Percentiles rank a stretch among this genome's conserved stretches.
Conservation (phyloP, 2,888 invertebrate genomes). For the Danaus chrysippus region DNA sequence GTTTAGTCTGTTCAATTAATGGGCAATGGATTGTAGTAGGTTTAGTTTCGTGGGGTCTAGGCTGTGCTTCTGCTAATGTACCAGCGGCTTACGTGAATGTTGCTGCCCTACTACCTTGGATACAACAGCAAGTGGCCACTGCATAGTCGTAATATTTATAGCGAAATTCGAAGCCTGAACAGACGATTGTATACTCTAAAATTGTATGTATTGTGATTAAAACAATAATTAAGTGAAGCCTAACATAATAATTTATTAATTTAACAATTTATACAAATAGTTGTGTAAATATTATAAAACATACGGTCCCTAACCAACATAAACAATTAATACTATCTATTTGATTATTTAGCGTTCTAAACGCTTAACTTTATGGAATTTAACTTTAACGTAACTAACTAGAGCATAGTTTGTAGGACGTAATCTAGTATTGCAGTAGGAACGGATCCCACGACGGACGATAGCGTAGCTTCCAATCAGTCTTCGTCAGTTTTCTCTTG, state of each 20-base stretch:
- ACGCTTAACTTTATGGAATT: constrained; percentile 67
- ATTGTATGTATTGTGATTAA: not conserved
- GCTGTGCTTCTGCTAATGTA: constrained; percentile 83
- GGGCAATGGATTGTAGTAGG: constrained; percentile 82
- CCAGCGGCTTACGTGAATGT: constrained; percentile 90
- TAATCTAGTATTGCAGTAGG: constrained; percentile 77
- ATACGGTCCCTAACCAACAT: constrained; percentile 63
- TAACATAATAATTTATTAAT: constrained; percentile 73
- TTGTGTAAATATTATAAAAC: constrained; percentile 75
- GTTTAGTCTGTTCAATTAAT: constrained; percentile 81
- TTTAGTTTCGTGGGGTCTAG: constrained; percentile 86
- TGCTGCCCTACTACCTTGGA: constrained; percentile 83
- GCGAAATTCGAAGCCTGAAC: not conserved
- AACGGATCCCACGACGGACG: constrained; percentile 63
- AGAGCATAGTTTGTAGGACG: constrained; percentile 65
- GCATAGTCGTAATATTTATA: constrained; percentile 31
- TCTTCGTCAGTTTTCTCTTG: constrained; percentile 69
- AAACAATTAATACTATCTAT: constrained; percentile 51
- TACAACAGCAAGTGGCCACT: constrained; percentile 73
- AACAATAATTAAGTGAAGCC: constrained; percentile 48
- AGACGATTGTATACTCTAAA: constrained; percentile 3
- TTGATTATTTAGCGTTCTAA: constrained; percentile 64
- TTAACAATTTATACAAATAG: constrained; percentile 75
- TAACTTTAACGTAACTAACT: constrained; percentile 57
- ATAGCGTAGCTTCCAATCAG: constrained; percentile 46